Percentiles rank a stretch among this genome's conserved stretches.
Conservation (phyloP, 2,797 vertebrate genomes). For the Knipowitschia caucasica region DNA sequence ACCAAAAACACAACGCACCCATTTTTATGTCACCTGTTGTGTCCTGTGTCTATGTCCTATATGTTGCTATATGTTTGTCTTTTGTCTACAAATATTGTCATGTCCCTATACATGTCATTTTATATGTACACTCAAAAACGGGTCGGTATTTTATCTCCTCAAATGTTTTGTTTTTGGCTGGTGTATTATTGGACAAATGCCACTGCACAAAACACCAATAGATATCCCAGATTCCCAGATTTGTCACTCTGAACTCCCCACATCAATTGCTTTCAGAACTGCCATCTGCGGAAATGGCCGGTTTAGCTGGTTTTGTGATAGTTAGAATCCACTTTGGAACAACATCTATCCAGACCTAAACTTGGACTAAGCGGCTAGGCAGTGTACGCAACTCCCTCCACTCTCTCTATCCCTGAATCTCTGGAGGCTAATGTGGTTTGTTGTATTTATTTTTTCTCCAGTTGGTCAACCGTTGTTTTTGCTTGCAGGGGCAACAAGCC, state of each 20-base stretch:
- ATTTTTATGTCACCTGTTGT: slow-evolving; percentile 34
- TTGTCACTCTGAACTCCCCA: slow-evolving; percentile 42
- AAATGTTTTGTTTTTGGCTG: slow-evolving; percentile 46
- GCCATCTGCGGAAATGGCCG: slow-evolving; percentile 50
- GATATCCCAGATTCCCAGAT: slow-evolving; percentile 50
- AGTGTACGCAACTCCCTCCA: slow-evolving; percentile 44
- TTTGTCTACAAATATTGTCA: slow-evolving; percentile 38
- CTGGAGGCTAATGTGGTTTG: slow-evolving; percentile 47
- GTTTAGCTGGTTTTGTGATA: slow-evolving; percentile 47
- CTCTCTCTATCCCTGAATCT: slow-evolving; percentile 55
- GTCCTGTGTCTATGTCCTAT: slow-evolving; percentile 54
- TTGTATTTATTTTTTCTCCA: too few species aligned
- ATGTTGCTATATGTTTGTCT: slow-evolving; percentile 63
- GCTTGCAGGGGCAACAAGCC: slow-evolving; percentile 86
- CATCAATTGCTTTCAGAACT: slow-evolving; percentile 57
- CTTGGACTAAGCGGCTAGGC: slow-evolving; percentile 50
- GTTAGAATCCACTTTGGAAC: slow-evolving; percentile 46
- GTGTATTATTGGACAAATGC: slow-evolving; percentile 60
- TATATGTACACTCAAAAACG: slow-evolving; percentile 51
- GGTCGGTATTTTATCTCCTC: slow-evolving; percentile 38
- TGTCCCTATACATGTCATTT: slow-evolving; percentile 65
- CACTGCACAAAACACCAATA: slow-evolving; percentile 49
- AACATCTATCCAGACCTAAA: slow-evolving; percentile 53
- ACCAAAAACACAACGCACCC: slow-evolving; percentile 40
- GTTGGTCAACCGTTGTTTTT: slow-evolving; percentile 50